Conservation (phyloP, 2,888 invertebrate species). For the Caenorhabditis wallacei region DNA sequence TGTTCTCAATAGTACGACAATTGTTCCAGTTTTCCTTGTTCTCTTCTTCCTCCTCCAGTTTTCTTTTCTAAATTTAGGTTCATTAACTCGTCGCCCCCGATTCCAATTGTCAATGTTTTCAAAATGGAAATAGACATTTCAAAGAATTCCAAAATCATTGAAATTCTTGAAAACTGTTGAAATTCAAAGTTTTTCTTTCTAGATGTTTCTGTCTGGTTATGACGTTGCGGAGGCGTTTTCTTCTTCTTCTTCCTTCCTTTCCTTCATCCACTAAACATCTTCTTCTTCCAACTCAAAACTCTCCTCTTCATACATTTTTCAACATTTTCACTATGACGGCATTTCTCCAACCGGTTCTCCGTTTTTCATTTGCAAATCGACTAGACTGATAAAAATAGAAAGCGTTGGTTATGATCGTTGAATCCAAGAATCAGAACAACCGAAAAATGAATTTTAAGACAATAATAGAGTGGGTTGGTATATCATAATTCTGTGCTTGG, state of each 20-base stretch:
- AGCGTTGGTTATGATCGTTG: conserved; percentile 36
- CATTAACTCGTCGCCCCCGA: conserved; percentile 25
- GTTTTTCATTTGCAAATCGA: conserved; percentile 12
- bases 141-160: conserved; percentile 7
- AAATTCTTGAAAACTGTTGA: conserved; percentile 13
- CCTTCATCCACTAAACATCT: conserved; percentile 39
- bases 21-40: conserved; percentile 7
- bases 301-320: conserved; percentile 58
- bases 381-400: conserved; percentile 43
- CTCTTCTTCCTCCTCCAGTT: too few species aligned
- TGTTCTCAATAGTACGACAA: conserved; percentile 27
- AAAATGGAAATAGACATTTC: conserved; percentile 19
- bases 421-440: conserved; percentile 16
- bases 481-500: conserved; percentile 22
- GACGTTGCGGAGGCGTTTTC: conserved; percentile 57
- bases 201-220: conserved; percentile 25
- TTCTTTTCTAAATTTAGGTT: conserved; percentile 46
- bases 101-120: conserved; percentile 12
- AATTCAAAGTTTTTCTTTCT: conserved; percentile 40
- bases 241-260: conserved; percentile 6
- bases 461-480: conserved; percentile 21
- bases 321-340: conserved; percentile 52
- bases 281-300: conserved; percentile 39
- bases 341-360: conserved; percentile 8
- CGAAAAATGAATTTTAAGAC: neutral